A percentile compares a stretch with the other conserved stretches of the same genome.
phyloP scores from a whole-genome alignment of 37 sponge, comb jelly and placozoan species.

The Dysidea cf. avara region DNA sequence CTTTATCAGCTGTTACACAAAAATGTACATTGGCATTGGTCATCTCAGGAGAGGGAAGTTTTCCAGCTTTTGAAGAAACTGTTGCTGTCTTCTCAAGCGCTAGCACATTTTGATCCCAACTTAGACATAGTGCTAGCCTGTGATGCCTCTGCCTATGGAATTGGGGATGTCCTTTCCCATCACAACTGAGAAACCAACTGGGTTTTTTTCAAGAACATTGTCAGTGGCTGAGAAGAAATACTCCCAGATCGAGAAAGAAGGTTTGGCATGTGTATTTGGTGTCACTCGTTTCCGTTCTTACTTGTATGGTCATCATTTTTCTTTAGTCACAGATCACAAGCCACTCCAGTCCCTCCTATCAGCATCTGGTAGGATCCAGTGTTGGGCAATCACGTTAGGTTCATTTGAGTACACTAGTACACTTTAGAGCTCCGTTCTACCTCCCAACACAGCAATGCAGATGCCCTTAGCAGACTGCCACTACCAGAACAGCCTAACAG shows the following conservation, averaged over 20 bases:
- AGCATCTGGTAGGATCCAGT: constrained; percentile 19
- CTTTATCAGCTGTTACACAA: constrained; percentile 18
- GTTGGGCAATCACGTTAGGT: constrained; percentile 22
- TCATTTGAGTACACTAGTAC: constrained; percentile 11
- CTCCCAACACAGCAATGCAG: constrained; percentile 15
- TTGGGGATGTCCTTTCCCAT: constrained; percentile 22
- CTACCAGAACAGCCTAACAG: not conserved
- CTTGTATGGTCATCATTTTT: constrained; percentile 21
- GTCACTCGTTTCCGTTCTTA: constrained; percentile 5
- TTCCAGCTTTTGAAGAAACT: constrained; percentile 15
- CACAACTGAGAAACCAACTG: constrained; percentile 5
- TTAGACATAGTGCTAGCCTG: constrained; percentile 15
- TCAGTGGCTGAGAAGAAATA: constrained; percentile 8
- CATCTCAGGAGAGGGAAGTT: not conserved
- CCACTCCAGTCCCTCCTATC: constrained; percentile 5
- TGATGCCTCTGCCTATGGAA: constrained; percentile 34
- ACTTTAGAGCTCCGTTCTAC: constrained; percentile 17
- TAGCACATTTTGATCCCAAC: constrained; percentile 12
- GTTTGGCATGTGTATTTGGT: constrained; percentile 12
- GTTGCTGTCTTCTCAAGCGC: constrained; percentile 10
- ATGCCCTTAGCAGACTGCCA: constrained; percentile 13
- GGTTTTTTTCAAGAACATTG: constrained; percentile 22
- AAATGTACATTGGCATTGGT: constrained; percentile 4
- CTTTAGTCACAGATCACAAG: constrained; percentile 22
- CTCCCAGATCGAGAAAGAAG: constrained; percentile 9